Percentiles rank a stretch among this genome's conserved stretches.
Evolutionary conservation across 30 jellyfish, hydroid and myxozoan genomes (phyloP).

Genomic region (Clytia hemisphaerica): DNA sequence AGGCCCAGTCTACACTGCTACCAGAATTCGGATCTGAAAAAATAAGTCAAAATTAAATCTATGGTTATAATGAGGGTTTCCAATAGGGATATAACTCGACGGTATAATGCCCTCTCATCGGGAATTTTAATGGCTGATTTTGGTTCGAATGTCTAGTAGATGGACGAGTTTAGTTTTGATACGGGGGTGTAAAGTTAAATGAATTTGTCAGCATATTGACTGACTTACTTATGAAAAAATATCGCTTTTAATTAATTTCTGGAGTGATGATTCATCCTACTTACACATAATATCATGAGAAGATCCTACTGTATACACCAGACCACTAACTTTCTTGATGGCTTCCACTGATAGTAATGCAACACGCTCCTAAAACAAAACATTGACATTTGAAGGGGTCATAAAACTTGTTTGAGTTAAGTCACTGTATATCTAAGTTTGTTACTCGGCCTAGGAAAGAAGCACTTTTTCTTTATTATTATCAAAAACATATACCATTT

Average conservation of each 20-base stretch:
- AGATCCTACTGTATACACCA: constrained; percentile 21
- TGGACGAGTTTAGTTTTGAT: too few species aligned
- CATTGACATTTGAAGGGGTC: background rate
- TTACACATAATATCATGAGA: constrained; percentile 39
- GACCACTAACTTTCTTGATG: constrained; percentile 6
- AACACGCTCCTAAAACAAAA: constrained; percentile 35
- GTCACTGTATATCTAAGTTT: background rate
- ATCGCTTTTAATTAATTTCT: background rate
- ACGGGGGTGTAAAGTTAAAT: too few species aligned
- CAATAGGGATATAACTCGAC: too few species aligned
- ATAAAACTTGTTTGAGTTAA: background rate
- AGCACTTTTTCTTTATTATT: background rate
- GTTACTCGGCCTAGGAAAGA: background rate
- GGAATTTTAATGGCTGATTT: too few species aligned
- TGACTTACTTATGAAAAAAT: background rate
- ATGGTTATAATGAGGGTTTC: background rate
- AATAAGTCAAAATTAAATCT: background rate
- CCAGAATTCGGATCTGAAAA: constrained; percentile 54
- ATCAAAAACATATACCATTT: constrained; percentile 12
- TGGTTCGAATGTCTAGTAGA: background rate
- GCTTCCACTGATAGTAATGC: constrained; percentile 45
- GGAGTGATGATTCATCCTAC: background rate
- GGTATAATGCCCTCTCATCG: too few species aligned
- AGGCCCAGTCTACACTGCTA: constrained; percentile 52
- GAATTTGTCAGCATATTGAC: background rate